These are phyloP conservation scores for Cosmia trapezina DNA, from an alignment of 2,888 invertebrate species.

Conservation along the genomic window DNA sequence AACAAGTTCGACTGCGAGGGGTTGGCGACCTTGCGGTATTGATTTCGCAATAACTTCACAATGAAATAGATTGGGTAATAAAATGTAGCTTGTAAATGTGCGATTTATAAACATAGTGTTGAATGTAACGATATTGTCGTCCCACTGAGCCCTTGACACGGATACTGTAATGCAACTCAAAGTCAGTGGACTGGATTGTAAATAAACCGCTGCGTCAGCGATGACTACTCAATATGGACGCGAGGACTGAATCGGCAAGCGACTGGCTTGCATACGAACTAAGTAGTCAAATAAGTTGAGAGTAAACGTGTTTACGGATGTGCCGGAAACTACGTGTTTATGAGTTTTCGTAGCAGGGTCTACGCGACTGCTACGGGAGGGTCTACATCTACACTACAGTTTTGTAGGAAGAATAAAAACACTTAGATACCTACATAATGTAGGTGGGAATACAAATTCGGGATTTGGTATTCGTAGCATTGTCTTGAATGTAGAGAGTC, in stretches of 20 bases:
- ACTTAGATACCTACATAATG: neutral
- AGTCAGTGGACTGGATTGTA: constrained; percentile 75
- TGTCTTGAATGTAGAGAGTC: constrained; percentile 4
- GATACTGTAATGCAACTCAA: constrained; percentile 77
- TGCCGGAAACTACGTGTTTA: constrained; percentile 20
- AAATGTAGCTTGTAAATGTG: constrained; percentile 50
- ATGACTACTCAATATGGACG: constrained; percentile 71
- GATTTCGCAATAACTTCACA: constrained; percentile 60
- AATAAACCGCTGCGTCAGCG: constrained; percentile 72
- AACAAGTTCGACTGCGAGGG: constrained; percentile 53
- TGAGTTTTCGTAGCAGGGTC: constrained; percentile 38
- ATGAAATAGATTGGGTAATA: constrained; percentile 55
- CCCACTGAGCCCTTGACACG: constrained; percentile 76
- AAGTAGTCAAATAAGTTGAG: constrained; percentile 46
- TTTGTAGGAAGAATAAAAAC: constrained; percentile 5
- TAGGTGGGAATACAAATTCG: neutral
- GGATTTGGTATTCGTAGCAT: neutral
- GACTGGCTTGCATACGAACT: constrained; percentile 49
- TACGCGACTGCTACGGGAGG: constrained; percentile 45
- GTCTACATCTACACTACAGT: constrained; percentile 11
- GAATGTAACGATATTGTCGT: constrained; percentile 60
- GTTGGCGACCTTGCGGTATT: constrained; percentile 61
- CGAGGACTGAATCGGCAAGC: constrained; percentile 57
- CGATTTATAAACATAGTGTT: constrained; percentile 55
- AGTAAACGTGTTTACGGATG: constrained; percentile 45